A percentile compares a stretch with the other conserved stretches of the same genome.
Conservation (phyloP, 2,113 vertebrate species). For the Ifrita kowaldi region DNA sequence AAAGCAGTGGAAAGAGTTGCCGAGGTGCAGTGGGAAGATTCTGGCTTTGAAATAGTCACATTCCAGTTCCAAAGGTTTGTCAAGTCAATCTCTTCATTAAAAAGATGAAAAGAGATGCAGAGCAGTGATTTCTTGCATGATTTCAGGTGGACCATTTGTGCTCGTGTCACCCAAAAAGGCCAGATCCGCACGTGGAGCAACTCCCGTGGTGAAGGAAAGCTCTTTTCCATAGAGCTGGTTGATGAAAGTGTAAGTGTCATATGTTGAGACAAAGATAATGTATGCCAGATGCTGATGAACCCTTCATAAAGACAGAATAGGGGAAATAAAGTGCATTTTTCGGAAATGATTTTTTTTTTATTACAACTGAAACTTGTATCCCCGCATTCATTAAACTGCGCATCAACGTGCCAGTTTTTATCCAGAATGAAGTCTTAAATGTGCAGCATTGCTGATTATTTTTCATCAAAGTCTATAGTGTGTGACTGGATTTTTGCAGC, state of each 20-base stretch:
- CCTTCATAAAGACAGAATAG: constrained; percentile 21
- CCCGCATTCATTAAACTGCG: constrained; percentile 30
- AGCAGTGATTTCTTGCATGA: background rate
- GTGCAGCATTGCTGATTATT: constrained; percentile 28
- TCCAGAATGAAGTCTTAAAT: constrained; percentile 13
- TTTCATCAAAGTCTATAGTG: constrained; percentile 31
- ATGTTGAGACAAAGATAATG: background rate
- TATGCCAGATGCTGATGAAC: background rate
- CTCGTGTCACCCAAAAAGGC: constrained; percentile 92
- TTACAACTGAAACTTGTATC: background rate
- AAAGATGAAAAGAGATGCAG: background rate
- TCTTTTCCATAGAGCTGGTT: constrained; percentile 93
- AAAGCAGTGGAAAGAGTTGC: background rate
- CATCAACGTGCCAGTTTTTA: background rate
- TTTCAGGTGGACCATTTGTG: constrained; percentile 93
- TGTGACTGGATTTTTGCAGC: constrained; percentile 38
- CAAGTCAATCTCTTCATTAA: background rate
- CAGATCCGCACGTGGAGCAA: constrained; percentile 95
- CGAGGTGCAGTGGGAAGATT: background rate
- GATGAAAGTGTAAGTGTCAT: constrained; percentile 90
- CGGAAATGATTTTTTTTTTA: constrained; percentile 23
- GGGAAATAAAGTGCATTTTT: constrained; percentile 26
- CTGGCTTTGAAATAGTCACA: background rate
- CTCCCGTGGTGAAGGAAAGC: constrained; percentile 92
- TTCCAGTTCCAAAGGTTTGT: background rate